Evolutionary conservation across 2,113 vertebrate genomes (phyloP).

Genomic region (Silurus glanis): DNA sequence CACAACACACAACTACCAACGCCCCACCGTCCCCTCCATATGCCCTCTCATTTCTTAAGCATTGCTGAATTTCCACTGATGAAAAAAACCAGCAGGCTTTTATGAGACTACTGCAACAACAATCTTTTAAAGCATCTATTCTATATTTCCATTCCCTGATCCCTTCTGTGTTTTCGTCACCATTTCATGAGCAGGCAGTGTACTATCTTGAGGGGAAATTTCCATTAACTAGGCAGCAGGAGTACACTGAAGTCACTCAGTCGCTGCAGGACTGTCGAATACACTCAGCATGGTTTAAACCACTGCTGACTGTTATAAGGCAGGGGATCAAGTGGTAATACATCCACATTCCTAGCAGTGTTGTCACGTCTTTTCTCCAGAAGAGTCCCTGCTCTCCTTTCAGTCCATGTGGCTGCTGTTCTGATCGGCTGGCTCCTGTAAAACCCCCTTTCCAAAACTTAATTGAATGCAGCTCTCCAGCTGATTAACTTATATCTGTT

Average conservation of each 20-base stretch:
- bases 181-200: slow-evolving; percentile 20
- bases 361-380: slow-evolving; percentile 15
- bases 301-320: slow-evolving; percentile 12
- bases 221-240: slow-evolving; percentile 20
- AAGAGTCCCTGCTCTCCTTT: slow-evolving; percentile 20
- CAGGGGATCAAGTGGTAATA: slow-evolving; percentile 4
- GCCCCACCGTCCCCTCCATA: neutral
- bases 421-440: neutral
- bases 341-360: slow-evolving; percentile 15
- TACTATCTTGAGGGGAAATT: slow-evolving; percentile 11
- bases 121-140: slow-evolving; percentile 2
- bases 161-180: slow-evolving; percentile 27
- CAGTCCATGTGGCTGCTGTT: slow-evolving; percentile 13
- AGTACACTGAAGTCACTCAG: neutral
- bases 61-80: slow-evolving; percentile 29
- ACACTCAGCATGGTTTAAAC: slow-evolving; percentile 8
- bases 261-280: neutral
- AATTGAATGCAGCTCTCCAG: neutral
- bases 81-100: slow-evolving; percentile 45
- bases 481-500: neutral
- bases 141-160: slow-evolving; percentile 27
- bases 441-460: neutral
- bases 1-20: neutral
- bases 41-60: neutral
- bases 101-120: slow-evolving; percentile 15